Conservation (phyloP, 1,140 invertebrate species). For the Drosophila carrolli region DNA sequence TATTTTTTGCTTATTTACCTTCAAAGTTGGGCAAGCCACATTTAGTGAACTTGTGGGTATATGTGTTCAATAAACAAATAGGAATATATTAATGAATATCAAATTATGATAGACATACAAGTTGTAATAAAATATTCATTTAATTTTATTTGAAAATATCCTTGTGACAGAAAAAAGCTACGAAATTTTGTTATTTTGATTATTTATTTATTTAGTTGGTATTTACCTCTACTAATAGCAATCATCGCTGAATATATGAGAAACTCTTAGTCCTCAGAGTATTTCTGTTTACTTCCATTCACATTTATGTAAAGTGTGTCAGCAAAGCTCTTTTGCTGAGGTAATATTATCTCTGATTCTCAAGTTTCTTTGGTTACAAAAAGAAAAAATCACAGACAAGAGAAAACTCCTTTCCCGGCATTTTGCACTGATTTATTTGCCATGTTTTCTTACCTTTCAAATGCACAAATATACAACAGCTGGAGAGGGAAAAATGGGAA, state of each 20-base stretch:
- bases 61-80: constrained; percentile 16
- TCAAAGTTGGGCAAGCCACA: constrained; percentile 62
- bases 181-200: background rate
- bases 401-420: constrained; percentile 2
- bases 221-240: background rate
- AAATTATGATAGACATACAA: background rate
- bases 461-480: constrained; percentile 54
- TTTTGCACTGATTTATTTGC: constrained; percentile 63
- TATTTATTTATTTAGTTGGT: background rate
- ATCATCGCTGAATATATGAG: background rate
- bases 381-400: constrained; percentile 12
- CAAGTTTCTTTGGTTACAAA: constrained; percentile 4
- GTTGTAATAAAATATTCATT: background rate
- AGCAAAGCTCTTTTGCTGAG: constrained; percentile 12
- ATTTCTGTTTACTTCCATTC: background rate
- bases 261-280: background rate
- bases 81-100: background rate
- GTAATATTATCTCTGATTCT: constrained; percentile 39
- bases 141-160: background rate
- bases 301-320: constrained; percentile 24
- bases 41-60: constrained; percentile 34
- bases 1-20: constrained; percentile 35
- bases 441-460: constrained; percentile 74
- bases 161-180: too few relatives aligned
- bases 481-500: constrained; percentile 10